Evolutionary conservation across 2,113 vertebrate species (phyloP).

Genomic region (Poeciliopsis retropinna): DNA sequence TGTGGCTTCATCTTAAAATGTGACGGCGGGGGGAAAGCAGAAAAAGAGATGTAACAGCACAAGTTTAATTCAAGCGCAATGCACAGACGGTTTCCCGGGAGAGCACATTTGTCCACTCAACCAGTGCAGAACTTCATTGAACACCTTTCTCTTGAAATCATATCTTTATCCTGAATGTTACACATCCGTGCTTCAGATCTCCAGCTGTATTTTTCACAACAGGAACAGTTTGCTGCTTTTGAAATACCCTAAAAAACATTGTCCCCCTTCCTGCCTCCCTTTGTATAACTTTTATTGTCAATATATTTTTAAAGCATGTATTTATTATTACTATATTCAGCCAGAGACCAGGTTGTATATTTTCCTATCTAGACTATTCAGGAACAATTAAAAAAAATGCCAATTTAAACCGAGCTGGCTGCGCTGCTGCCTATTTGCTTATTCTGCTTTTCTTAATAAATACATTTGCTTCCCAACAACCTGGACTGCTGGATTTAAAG

Average conservation of each 20-base stretch:
- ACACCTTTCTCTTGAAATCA: slow-evolving; percentile 62
- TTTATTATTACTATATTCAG: background rate
- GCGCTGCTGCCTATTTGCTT: slow-evolving; percentile 54
- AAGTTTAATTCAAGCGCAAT: slow-evolving; percentile 63
- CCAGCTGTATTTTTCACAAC: background rate
- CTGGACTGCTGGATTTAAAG: slow-evolving; percentile 68
- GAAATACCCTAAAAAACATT: background rate
- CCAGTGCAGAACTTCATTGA: slow-evolving; percentile 63
- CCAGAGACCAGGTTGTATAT: background rate
- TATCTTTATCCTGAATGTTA: slow-evolving; percentile 51
- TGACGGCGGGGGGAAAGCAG: slow-evolving; percentile 9
- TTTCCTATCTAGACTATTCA: slow-evolving; percentile 6
- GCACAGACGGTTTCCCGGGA: slow-evolving; percentile 59
- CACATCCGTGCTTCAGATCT: slow-evolving; percentile 29
- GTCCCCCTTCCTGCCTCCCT: too few species aligned
- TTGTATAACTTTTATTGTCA: background rate
- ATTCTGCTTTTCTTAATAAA: slow-evolving; percentile 65
- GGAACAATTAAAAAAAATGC: slow-evolving; percentile 37
- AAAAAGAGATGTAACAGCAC: slow-evolving; percentile 54
- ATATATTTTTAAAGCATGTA: background rate
- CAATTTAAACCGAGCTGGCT: slow-evolving; percentile 26
- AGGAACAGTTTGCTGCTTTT: slow-evolving; percentile 4
- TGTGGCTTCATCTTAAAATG: slow-evolving; percentile 8
- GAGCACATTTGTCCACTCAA: slow-evolving; percentile 69
- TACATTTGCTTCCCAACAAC: slow-evolving; percentile 56